phyloP scores from a whole-genome alignment of 2,113 vertebrate species.

The Gavialis gangeticus region DNA sequence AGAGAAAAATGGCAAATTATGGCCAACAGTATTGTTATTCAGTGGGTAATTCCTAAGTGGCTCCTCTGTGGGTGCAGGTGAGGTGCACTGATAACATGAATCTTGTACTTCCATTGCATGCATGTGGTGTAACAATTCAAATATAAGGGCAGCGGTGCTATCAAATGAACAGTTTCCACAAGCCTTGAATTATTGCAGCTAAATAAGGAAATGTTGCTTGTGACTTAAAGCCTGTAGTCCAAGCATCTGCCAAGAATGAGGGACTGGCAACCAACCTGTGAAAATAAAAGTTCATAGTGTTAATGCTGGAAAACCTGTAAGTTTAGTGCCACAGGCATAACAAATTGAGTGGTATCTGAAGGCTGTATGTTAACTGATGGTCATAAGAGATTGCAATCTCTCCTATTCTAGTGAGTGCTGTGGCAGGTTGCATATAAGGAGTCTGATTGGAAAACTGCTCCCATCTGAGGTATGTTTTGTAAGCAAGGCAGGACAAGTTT shows the following conservation, averaged over 20 bases:
- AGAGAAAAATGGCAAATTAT: background rate
- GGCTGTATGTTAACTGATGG: background rate
- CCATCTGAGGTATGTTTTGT: rapidly evolving
- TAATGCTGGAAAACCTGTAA: background rate
- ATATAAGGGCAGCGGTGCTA: background rate
- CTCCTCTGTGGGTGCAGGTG: background rate
- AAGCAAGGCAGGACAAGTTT: background rate
- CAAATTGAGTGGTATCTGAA: background rate
- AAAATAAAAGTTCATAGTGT: background rate
- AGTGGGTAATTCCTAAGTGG: background rate
- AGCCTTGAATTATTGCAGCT: rapidly evolving
- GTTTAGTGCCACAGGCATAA: background rate
- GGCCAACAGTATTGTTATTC: background rate
- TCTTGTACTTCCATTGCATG: rapidly evolving
- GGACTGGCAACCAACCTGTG: background rate
- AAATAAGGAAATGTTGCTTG: background rate
- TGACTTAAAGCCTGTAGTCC: background rate
- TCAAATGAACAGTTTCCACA: background rate
- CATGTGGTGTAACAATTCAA: rapidly evolving
- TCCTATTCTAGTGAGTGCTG: background rate
- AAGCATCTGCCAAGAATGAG: background rate
- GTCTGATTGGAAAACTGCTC: background rate
- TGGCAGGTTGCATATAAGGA: background rate
- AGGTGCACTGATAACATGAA: background rate
- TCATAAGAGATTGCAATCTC: too few species aligned